phyloP scores from a whole-genome alignment of 2,113 vertebrate genomes.

The Ageneiosus marmoratus region DNA sequence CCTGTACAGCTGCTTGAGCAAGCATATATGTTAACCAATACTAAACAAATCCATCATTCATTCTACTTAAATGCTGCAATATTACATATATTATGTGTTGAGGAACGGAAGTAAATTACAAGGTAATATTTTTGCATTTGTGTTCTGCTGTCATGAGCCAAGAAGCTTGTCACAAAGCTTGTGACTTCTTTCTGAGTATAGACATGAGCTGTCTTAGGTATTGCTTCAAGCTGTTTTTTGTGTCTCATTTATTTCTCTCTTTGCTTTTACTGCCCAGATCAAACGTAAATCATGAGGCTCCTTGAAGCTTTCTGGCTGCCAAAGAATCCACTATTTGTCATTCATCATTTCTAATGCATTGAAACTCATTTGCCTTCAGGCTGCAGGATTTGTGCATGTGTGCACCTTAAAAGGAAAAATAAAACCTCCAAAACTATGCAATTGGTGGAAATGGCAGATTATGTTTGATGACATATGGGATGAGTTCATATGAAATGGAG shows the following conservation, averaged over 20 bases:
- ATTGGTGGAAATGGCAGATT: conserved; percentile 55
- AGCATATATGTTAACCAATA: conserved; percentile 61
- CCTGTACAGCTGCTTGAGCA: conserved; percentile 65
- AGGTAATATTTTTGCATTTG: conserved; percentile 44
- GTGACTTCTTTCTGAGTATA: conserved; percentile 60
- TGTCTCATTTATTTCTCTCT: conserved; percentile 49
- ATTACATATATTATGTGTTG: conserved; percentile 67
- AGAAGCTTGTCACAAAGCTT: conserved; percentile 66
- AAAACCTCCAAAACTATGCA: conserved; percentile 58
- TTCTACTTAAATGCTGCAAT: conserved; percentile 59
- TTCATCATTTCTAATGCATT: conserved; percentile 74
- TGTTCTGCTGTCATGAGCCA: conserved; percentile 65
- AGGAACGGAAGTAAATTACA: conserved; percentile 68
- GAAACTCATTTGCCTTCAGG: conserved; percentile 72
- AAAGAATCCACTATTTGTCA: conserved; percentile 67
- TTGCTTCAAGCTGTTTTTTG: conserved; percentile 46
- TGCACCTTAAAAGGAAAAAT: conserved; percentile 60
- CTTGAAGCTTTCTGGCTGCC: conserved; percentile 69
- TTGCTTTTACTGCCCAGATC: conserved; percentile 66
- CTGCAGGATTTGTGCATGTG: conserved; percentile 58
- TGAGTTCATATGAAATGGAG: conserved; percentile 57
- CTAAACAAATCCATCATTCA: conserved; percentile 61
- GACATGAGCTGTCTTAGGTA: conserved; percentile 65
- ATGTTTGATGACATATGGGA: conserved; percentile 71
- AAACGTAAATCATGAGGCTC: conserved; percentile 70